Conservation (phyloP, 2,113 vertebrate species). For the Stomatorhinus ivindoensis region DNA sequence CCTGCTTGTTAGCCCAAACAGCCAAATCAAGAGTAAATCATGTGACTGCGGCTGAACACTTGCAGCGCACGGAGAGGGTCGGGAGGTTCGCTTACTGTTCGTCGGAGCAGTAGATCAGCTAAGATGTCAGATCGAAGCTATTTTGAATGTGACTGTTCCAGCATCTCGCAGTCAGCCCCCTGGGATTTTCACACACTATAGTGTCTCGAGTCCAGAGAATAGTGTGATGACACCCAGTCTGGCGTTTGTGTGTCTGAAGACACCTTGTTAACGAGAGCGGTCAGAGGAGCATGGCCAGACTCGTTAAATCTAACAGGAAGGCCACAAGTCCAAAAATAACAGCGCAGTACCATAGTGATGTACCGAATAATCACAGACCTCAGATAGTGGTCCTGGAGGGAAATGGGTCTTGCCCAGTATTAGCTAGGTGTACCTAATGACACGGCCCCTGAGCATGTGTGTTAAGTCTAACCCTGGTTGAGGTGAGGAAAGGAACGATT, state of each 20-base stretch:
- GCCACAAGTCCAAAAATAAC: background rate
- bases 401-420: background rate
- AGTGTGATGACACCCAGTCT: background rate
- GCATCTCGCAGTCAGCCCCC: background rate
- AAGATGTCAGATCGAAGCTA: background rate
- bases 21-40: background rate
- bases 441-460: background rate
- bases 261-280: background rate
- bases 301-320: background rate
- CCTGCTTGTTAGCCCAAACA: background rate
- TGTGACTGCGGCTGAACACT: background rate
- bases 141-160: background rate
- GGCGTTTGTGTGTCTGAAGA: background rate
- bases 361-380: background rate
- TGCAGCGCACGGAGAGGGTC: background rate
- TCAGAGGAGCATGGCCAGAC: background rate
- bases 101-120: background rate
- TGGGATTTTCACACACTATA: background rate
- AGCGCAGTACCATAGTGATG: background rate
- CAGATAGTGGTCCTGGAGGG: background rate
- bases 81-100: background rate
- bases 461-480: background rate
- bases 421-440: background rate
- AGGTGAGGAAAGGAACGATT: background rate
- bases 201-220: background rate